phyloP scores from a whole-genome alignment of 2,113 vertebrate species.

The Garra rufa region DNA sequence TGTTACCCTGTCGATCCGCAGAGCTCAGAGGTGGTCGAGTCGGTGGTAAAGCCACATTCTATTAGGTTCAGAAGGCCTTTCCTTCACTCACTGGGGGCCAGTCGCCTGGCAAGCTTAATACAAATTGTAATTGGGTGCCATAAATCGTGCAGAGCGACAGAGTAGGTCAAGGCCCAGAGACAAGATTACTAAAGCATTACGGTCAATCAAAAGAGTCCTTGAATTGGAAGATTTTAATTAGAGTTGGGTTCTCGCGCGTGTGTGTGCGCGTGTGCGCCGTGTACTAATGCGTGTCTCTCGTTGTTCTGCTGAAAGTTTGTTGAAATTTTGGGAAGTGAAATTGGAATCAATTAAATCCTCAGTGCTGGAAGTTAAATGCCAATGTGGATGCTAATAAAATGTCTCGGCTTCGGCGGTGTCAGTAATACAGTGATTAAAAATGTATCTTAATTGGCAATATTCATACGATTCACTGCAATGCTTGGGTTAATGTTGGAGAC shows the following conservation, averaged over 20 bases:
- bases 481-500: slow-evolving; percentile 31
- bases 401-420: slow-evolving; percentile 33
- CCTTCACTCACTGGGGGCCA: slow-evolving; percentile 36
- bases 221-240: slow-evolving; percentile 65
- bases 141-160: slow-evolving; percentile 72
- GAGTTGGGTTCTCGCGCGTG: slow-evolving; percentile 48
- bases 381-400: slow-evolving; percentile 38
- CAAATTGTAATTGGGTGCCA: slow-evolving; percentile 68
- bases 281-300: slow-evolving; percentile 43
- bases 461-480: slow-evolving; percentile 20
- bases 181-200: slow-evolving; percentile 71
- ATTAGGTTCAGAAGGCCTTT: slow-evolving; percentile 45
- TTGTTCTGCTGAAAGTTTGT: slow-evolving; percentile 60
- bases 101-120: slow-evolving; percentile 54
- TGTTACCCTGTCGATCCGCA: slow-evolving; percentile 1
- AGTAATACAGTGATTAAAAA: slow-evolving; percentile 49
- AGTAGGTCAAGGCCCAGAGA: slow-evolving; percentile 75
- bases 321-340: slow-evolving; percentile 67
- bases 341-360: slow-evolving; percentile 63
- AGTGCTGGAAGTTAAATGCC: slow-evolving; percentile 28
- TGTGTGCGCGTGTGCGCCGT: slow-evolving; percentile 6
- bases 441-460: slow-evolving; percentile 42
- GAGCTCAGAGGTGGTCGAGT: slow-evolving; percentile 28
- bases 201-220: slow-evolving; percentile 63
- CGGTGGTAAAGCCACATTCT: slow-evolving; percentile 49